phyloP scores from a whole-genome alignment of 2,888 invertebrate species.

The Dione juno region DNA sequence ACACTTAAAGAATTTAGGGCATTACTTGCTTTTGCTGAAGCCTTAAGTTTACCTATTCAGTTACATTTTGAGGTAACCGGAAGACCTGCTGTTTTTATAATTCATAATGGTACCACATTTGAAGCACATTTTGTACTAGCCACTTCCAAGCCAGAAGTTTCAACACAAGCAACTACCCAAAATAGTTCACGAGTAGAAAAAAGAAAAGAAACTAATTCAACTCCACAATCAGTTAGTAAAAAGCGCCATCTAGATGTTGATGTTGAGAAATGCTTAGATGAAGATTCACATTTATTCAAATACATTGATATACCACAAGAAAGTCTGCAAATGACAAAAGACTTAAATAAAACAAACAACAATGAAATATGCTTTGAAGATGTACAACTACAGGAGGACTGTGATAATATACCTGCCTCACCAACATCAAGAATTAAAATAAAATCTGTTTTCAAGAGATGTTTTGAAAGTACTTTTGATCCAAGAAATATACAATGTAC shows the following conservation, averaged over 20 bases:
- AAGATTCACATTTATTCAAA: slow-evolving; percentile 79
- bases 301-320: slow-evolving; percentile 74
- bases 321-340: slow-evolving; percentile 36
- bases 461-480: slow-evolving; percentile 89
- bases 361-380: slow-evolving; percentile 42
- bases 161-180: slow-evolving; percentile 69
- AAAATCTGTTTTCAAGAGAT: slow-evolving; percentile 87
- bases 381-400: slow-evolving; percentile 58
- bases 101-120: slow-evolving; percentile 88
- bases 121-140: slow-evolving; percentile 92
- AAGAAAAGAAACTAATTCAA: slow-evolving; percentile 58
- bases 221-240: slow-evolving; percentile 60
- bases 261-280: slow-evolving; percentile 71
- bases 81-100: slow-evolving; percentile 88
- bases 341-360: slow-evolving; percentile 48
- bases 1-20: slow-evolving; percentile 93
- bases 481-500: slow-evolving; percentile 83
- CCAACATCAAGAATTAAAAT: slow-evolving; percentile 85
- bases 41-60: slow-evolving; percentile 86
- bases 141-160: slow-evolving; percentile 85
- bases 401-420: slow-evolving; percentile 83
- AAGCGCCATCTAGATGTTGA: slow-evolving; percentile 71
- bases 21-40: slow-evolving; percentile 90
- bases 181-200: slow-evolving; percentile 66
- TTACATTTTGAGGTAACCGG: slow-evolving; percentile 91